Base-by-base conservation (phyloP, 2,797 vertebrate species). In the Muscicapa striata region DNA sequence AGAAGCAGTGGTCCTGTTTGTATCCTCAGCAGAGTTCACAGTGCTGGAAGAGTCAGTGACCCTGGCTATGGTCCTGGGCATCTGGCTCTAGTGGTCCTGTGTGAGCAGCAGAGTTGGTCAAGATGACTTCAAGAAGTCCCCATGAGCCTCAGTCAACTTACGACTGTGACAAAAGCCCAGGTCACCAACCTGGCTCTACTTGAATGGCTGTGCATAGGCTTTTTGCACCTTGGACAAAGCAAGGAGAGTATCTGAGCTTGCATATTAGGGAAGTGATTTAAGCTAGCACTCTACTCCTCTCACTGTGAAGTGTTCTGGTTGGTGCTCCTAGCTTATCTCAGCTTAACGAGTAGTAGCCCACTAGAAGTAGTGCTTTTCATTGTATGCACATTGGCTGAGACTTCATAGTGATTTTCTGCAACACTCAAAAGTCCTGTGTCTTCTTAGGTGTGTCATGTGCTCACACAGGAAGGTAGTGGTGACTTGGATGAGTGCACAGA, bases 321-420 rank as follows among this genome's bases (percentile, higher is more conserved):
- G 57, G 29, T 89, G 30, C 34, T 23, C 57, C 1, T 20, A 43
- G 36, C 38, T 85, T 57, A 43, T 36, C 13, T 87, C 51, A 45
- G 26, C 3, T 80, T 52, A 74, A 62, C 0, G 0, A 76, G 17
- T 45, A 49, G 21, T 48, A 61, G 27, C 36, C 49, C 11, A 9
- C 17, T 49, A 30, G 20, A 30, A 85, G 40, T 46, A 46, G 29
- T 63, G 19, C 27, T 86, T 51, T 63, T 57, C 38, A 16, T 57
- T 68, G 27, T 48, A 5, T 38, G 46, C 32, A 29, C 14, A 1
- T 29, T 72, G 40, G 23, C 29, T 34, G 73, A 43, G 61, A 41
- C 22, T 34, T 77, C 11, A 2, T 2, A 23, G 51, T n/a, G 21
- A 69, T 77, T 62, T 27, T 70, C n/a, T 59, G 29, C 49, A 45